Percentiles rank a stretch among this genome's conserved stretches.
phyloP scores from a whole-genome alignment of 2,888 invertebrate genomes.

The Leucoma salicis region DNA sequence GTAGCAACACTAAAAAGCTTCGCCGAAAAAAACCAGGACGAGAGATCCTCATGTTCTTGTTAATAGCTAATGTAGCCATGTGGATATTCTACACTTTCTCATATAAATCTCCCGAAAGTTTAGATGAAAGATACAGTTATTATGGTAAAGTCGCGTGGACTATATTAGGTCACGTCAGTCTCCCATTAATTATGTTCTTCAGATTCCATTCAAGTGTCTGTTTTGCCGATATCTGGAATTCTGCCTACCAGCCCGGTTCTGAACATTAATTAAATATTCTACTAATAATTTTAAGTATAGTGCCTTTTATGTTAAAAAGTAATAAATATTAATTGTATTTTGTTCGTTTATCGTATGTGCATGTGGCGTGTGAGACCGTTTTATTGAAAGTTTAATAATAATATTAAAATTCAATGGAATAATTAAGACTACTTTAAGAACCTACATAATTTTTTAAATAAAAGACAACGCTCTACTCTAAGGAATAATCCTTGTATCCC shows the following conservation, averaged over 20 bases:
- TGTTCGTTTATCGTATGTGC: no score
- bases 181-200: constrained; percentile 90
- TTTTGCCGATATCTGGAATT: constrained; percentile 89
- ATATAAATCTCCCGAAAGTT: constrained; percentile 74
- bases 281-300: background rate
- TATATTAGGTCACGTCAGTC: constrained; percentile 86
- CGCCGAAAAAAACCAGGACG: constrained; percentile 87
- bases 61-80: constrained; percentile 88
- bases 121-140: constrained; percentile 83
- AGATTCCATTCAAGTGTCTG: constrained; percentile 91
- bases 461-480: no score
- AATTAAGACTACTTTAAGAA: no score
- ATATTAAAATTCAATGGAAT: background rate
- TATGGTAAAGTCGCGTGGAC: constrained; percentile 88
- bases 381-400: background rate
- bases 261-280: constrained; percentile 47
- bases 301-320: no score
- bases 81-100: constrained; percentile 89
- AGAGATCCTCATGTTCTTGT: constrained; percentile 88
- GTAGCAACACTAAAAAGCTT: constrained; percentile 84
- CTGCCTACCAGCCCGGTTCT: constrained; percentile 84
- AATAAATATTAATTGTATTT: no score
- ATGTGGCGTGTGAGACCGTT: no score
- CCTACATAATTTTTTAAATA: no score
- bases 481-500: no score